phyloP scores from a whole-genome alignment of 2,888 invertebrate species.

The Leptothorax acervorum region DNA sequence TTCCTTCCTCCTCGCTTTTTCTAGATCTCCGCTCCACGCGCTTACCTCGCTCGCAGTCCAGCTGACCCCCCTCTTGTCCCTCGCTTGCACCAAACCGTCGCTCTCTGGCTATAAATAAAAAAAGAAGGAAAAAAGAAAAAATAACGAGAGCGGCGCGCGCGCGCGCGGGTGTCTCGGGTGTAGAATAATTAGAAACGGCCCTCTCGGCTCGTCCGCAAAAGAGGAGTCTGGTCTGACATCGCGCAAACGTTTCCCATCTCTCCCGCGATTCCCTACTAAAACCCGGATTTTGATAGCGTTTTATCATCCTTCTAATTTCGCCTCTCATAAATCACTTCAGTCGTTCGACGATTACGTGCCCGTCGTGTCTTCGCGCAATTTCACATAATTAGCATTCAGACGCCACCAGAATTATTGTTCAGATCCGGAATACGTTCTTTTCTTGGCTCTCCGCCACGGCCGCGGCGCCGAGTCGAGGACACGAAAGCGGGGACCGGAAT shows the following conservation, averaged over 20 bases:
- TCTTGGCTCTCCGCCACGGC: not conserved
- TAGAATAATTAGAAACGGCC: constrained; percentile 75
- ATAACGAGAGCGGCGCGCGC: constrained; percentile 71
- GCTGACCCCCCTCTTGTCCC: constrained; percentile 57
- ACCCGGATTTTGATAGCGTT: not conserved
- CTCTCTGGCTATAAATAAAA: constrained; percentile 72
- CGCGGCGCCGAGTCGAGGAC: not conserved
- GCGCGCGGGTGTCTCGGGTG: constrained; percentile 73
- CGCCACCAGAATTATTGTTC: not conserved
- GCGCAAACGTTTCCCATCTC: constrained; percentile 47
- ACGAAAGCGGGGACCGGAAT: not conserved
- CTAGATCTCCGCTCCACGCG: constrained; percentile 46
- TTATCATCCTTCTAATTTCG: not conserved
- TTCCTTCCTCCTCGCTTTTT: constrained; percentile 54
- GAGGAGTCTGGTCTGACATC: constrained; percentile 60
- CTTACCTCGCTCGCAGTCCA: constrained; percentile 49
- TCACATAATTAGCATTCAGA: not conserved
- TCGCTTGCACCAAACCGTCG: constrained; percentile 64
- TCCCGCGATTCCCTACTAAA: not conserved
- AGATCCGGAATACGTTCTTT: not conserved
- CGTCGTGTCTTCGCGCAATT: not conserved
- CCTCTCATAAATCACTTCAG: not conserved
- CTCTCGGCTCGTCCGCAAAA: constrained; percentile 60
- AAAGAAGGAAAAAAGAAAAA: constrained; percentile 65
- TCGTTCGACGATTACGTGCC: not conserved